phyloP scores from a whole-genome alignment of 1,140 invertebrate genomes.

The Coenobita brevimanus region DNA sequence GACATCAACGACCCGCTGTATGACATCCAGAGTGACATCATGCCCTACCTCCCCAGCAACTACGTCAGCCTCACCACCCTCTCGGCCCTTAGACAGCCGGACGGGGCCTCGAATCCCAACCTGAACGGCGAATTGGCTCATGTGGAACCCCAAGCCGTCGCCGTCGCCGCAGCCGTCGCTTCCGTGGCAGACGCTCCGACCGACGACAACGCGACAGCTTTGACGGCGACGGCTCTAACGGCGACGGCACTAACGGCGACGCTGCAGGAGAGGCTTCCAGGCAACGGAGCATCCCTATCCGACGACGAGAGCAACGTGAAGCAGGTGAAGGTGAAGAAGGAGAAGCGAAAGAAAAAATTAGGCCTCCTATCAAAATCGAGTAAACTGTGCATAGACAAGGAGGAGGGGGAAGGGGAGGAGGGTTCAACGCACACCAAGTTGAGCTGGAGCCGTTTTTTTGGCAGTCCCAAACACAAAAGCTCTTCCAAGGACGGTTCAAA shows the following conservation, averaged over 20 bases:
- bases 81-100: slow-evolving; percentile 81
- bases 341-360: slow-evolving; percentile 64
- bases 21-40: slow-evolving; percentile 70
- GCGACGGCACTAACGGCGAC: slow-evolving; percentile 70
- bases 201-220: slow-evolving; percentile 71
- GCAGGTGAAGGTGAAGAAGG: slow-evolving; percentile 76
- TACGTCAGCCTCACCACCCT: slow-evolving; percentile 66
- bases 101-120: slow-evolving; percentile 93
- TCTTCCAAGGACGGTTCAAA: slow-evolving; percentile 74
- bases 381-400: slow-evolving; percentile 76
- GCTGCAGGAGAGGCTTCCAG: slow-evolving; percentile 77
- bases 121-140: slow-evolving; percentile 72
- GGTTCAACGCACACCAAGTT: slow-evolving; percentile 71
- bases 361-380: slow-evolving; percentile 72
- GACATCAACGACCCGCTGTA: slow-evolving; percentile 66
- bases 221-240: slow-evolving; percentile 58
- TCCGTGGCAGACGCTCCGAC: slow-evolving; percentile 57
- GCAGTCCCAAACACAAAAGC: slow-evolving; percentile 84
- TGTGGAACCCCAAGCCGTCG: background rate
- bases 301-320: slow-evolving; percentile 78
- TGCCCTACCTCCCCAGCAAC: slow-evolving; percentile 70
- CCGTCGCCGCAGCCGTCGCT: slow-evolving; percentile 22
- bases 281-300: slow-evolving; percentile 80
- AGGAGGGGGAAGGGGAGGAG: slow-evolving; percentile 71
- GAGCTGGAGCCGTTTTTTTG: slow-evolving; percentile 73